These are phyloP conservation scores for Progne subis DNA, from an alignment of 2,113 vertebrate species.

Conservation along the genomic window DNA sequence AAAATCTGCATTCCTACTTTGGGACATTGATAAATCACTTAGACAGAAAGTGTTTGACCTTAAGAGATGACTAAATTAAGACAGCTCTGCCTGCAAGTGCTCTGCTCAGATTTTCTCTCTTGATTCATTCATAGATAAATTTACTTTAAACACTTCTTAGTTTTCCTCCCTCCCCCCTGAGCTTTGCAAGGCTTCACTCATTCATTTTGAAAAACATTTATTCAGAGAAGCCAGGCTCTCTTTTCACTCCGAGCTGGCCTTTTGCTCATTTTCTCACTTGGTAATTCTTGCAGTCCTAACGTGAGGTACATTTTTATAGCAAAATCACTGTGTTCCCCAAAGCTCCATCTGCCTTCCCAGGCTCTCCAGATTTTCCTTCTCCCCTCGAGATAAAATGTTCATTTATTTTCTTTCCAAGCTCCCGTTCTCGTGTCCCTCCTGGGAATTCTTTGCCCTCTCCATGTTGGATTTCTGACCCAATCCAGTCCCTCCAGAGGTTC, in stretches of 20 bases:
- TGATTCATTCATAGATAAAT: conserved; percentile 8
- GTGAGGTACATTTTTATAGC: not conserved
- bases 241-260: not conserved
- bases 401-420: not conserved
- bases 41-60: not conserved
- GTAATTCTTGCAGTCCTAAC: not conserved
- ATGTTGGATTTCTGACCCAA: not conserved
- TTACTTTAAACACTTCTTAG: not conserved
- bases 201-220: not conserved
- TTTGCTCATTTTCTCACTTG: not conserved
- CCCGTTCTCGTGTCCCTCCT: not conserved
- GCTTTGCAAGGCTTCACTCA: not conserved
- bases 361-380: not conserved
- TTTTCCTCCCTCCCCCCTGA: not conserved
- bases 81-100: not conserved
- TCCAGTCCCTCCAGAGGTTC: too few species aligned
- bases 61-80: not conserved
- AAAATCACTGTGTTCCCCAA: not conserved
- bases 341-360: not conserved
- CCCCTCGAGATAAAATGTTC: not conserved
- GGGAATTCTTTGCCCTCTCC: not conserved
- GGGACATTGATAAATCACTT: not conserved
- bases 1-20: not conserved
- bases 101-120: not conserved
- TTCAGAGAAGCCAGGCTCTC: not conserved